Evolutionary conservation across 2,797 vertebrate genomes (phyloP).

Genomic region (Parambassis ranga): DNA sequence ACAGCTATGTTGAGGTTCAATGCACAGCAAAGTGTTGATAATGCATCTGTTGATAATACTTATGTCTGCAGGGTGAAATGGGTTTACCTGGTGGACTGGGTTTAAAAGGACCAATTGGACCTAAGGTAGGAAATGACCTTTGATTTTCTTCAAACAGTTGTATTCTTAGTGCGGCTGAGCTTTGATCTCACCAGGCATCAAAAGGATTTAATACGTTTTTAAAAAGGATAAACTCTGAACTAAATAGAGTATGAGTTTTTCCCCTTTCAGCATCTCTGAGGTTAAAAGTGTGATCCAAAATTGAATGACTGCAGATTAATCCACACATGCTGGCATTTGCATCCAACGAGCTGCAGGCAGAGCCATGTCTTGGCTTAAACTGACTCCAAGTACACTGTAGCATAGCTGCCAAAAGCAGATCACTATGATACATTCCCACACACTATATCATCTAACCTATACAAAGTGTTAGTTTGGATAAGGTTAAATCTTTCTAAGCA

Average conservation of each 20-base stretch:
- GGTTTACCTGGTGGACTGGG: slow-evolving; percentile 86
- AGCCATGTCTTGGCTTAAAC: slow-evolving; percentile 14
- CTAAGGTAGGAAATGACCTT: slow-evolving; percentile 78
- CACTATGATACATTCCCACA: neutral
- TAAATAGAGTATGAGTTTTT: slow-evolving; percentile 13
- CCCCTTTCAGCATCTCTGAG: neutral
- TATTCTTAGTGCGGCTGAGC: neutral
- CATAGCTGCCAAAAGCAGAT: neutral
- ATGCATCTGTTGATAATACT: no score
- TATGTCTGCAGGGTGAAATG: slow-evolving; percentile 85
- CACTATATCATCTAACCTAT: neutral
- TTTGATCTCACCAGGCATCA: slow-evolving; percentile 5
- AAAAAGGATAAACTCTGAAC: slow-evolving; percentile 12
- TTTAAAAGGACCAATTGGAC: slow-evolving; percentile 82
- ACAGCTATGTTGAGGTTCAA: neutral
- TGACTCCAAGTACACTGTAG: slow-evolving; percentile 2
- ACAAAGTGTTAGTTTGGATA: neutral
- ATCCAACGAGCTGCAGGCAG: neutral
- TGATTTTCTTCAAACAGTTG: neutral
- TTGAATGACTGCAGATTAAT: slow-evolving; percentile 8
- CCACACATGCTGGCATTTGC: neutral
- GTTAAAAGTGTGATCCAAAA: slow-evolving; percentile 12
- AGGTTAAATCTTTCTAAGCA: neutral
- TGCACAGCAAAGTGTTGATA: neutral
- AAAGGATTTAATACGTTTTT: neutral